Base-by-base conservation (phyloP, 2,797 vertebrate species). In the Acipenser ruthenus region DNA sequence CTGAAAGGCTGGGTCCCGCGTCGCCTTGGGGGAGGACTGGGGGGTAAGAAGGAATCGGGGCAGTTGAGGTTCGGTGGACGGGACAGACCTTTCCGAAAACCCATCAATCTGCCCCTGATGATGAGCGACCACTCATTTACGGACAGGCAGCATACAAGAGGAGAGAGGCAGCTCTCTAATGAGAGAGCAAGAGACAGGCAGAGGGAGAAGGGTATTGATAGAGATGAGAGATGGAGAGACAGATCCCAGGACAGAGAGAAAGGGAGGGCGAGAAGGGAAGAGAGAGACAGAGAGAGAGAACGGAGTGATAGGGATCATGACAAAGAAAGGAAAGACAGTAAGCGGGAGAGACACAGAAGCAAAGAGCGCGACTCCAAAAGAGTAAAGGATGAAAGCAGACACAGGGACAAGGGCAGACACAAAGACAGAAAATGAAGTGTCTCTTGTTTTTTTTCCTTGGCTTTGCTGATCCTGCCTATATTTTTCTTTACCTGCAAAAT, bases 1-100 rank as follows among this genome's bases (percentile, higher is more conserved):
- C 90, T 98, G 2, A 91, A 90, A 60, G 96, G 96, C 0, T 99
- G 97, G 97, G 84, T 97, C 18, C 96, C 96, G 0, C 84, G 96
- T 48, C 84, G 97, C 4, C 89, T 97, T 0, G 97, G 97, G 0
- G 96, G 97, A 0, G 97, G 97, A 0, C 90, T 92, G 48, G 96
- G 97, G 4, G 96, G 96, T 4, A 96, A 97, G 70, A 99, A 99
- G 37, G 95, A 99, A 78, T 99, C 97, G 0, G 97, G 95, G 1
- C 97, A 99, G 73, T 83, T 99, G 70, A 89, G 97, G 6, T 99
- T 98, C 0, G 97, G 97, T 15, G 97, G 97, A 6, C 86, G 94
- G 66, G 97, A 99, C 78, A 83, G 96, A 63, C 97, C 96, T 4
- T 99, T 99, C 77, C 87, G 95, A 1, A 98, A 95, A 66, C 97